Conservation (phyloP, 2,113 vertebrate genomes). For the Myotis yumanensis region DNA sequence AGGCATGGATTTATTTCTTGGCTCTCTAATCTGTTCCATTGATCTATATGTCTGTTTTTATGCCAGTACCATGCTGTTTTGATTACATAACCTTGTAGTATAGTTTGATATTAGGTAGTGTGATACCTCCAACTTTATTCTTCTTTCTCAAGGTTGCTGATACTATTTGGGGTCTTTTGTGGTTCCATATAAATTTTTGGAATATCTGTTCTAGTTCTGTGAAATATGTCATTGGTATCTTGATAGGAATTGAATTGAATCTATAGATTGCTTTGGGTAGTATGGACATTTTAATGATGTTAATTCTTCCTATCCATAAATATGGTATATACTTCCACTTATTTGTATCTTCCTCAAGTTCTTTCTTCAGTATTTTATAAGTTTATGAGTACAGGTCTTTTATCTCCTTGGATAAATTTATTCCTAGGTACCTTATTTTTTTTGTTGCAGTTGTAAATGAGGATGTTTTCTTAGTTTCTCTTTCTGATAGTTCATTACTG, state of each 20-base stretch:
- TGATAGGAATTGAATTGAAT: neutral
- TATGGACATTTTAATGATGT: neutral
- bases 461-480: neutral
- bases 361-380: neutral
- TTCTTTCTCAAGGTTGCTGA: neutral
- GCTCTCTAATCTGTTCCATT: neutral
- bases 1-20: neutral
- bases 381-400: neutral
- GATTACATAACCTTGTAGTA: neutral
- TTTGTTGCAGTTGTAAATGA: neutral
- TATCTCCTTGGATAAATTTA: neutral
- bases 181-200: neutral
- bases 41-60: neutral
- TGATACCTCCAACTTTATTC: neutral
- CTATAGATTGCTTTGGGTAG: neutral
- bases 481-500: neutral
- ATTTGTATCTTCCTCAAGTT: neutral
- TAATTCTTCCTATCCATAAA: neutral
- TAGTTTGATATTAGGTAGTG: neutral
- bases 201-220: neutral
- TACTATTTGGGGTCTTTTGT: neutral
- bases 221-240: neutral
- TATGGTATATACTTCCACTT: neutral
- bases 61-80: neutral
- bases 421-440: neutral